These are phyloP conservation scores for Onychorhynchus coronatus DNA, from an alignment of 2,113 vertebrate genomes.

Conservation along the genomic window DNA sequence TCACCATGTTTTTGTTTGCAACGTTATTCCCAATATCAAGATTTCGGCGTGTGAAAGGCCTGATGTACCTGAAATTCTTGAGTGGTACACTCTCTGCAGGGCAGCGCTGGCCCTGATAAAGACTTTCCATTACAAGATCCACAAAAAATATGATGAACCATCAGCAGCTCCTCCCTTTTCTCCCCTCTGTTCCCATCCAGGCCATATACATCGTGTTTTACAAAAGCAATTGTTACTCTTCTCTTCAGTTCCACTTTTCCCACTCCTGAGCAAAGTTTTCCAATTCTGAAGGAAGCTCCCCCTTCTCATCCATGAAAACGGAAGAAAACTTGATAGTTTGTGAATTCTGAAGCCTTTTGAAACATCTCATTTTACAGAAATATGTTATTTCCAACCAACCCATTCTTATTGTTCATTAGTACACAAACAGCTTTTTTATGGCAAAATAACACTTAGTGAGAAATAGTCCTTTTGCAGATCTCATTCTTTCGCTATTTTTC, in stretches of 20 bases:
- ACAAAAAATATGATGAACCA: neutral
- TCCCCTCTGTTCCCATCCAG: neutral
- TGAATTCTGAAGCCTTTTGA: neutral
- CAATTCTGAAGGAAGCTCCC: neutral
- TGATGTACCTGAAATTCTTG: neutral
- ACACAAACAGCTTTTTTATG: slow-evolving; percentile 19
- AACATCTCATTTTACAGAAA: neutral
- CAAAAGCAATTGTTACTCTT: neutral
- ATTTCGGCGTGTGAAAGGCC: neutral
- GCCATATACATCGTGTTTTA: neutral
- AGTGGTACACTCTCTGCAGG: neutral
- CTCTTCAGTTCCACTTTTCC: neutral
- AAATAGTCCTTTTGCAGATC: slow-evolving; percentile 21
- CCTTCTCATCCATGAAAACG: neutral
- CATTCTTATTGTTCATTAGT: slow-evolving; percentile 47
- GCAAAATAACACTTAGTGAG: slow-evolving; percentile 45
- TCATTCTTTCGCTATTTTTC: slow-evolving; percentile 21
- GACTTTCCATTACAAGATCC: neutral
- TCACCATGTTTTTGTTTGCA: neutral
- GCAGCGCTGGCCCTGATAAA: neutral
- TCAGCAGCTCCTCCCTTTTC: neutral
- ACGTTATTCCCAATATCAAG: neutral
- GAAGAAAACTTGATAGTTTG: neutral
- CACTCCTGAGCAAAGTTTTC: neutral
- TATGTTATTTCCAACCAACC: neutral